Evolutionary conservation across 2,113 vertebrate genomes (phyloP).

Genomic region (Hucho hucho): DNA sequence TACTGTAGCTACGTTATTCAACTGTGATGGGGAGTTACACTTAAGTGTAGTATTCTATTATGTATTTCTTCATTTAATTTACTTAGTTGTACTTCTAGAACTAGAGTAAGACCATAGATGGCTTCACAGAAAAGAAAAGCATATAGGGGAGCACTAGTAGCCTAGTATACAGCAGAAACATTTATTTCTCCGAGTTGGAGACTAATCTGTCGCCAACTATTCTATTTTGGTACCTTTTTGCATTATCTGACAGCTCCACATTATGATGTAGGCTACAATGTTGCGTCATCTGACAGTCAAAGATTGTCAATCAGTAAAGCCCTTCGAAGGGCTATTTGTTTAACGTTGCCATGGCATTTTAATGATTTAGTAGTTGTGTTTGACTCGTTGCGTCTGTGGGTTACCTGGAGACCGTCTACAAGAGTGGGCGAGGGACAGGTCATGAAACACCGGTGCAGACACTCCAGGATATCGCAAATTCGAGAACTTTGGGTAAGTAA

Average conservation of each 20-base stretch:
- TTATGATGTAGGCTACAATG: not conserved
- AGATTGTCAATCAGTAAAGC: not conserved
- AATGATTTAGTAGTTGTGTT: slow-evolving; percentile 35
- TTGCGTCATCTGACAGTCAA: not conserved
- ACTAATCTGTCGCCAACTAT: too few relatives aligned
- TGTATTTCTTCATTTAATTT: too few relatives aligned
- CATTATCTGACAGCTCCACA: too few relatives aligned
- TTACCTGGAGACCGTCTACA: slow-evolving; percentile 57
- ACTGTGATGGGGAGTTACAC: too few relatives aligned
- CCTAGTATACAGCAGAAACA: too few relatives aligned
- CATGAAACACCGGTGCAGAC: not conserved
- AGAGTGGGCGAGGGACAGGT: slow-evolving; percentile 13
- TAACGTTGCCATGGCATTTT: slow-evolving; percentile 10
- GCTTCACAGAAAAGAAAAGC: too few relatives aligned
- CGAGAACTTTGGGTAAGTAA: slow-evolving; percentile 48
- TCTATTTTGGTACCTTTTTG: not conserved
- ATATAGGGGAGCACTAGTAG: too few relatives aligned
- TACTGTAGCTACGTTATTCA: too few relatives aligned
- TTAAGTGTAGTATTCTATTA: too few relatives aligned
- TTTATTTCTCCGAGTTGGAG: too few relatives aligned
- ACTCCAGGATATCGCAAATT: not conserved
- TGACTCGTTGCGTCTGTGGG: slow-evolving; percentile 21
- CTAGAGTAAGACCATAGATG: too few relatives aligned
- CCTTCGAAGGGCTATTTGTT: not conserved
- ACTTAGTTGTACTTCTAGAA: too few relatives aligned